Evolutionary conservation across 2,113 vertebrate genomes (phyloP), one percentile per base, ranked within the genome.

Genomic region (Pristiophorus japonicus): DNA sequence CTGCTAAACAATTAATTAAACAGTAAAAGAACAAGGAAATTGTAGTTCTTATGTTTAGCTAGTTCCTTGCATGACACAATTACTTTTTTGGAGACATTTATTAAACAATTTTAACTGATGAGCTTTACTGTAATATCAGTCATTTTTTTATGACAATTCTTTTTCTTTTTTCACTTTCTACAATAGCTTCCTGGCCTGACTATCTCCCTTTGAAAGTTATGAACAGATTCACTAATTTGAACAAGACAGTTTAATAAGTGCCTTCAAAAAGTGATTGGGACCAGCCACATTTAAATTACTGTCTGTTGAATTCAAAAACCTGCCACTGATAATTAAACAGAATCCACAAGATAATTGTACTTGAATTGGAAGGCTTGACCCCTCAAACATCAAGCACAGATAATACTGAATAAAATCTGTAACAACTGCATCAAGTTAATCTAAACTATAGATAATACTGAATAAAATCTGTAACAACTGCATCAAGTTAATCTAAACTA

Each of bases 371-470:
- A 63, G 16, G 6, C 38, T 42, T 81, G 78, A 38, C 5, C 34
- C n/a, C 88, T 92, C 55, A 92, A 63, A 63, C 59, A 62, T 18
- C 59, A 92, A n/a, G 18, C 59, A 92, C n/a, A 20, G 59, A 38
- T 27, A 92, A 92, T 92, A 20, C 78, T 91, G 87, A 88, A 62
- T n/a, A 91, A 91, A 91, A 91, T 91, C 87, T 59, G 55, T 22
- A 65, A 91, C 51, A 91, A 38, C 12, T 38, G 34, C 55, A 92
- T 92, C 55, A 92, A 18, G 6, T 92, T 92, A 63, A 92, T 92
- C 59, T 22, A 63, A 59, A 42, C 38, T 38, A 38, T 22, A n/a
- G n/a, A n/a, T n/a, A n/a, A n/a, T n/a, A n/a, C 78, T 91, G 87
- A 88, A 62, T n/a, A 91, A 91, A 91, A 91, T 91, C 87, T 59